These are phyloP conservation scores for Oceanodroma tethys DNA, from an alignment of 2,113 vertebrate species.

Conservation along the genomic window DNA sequence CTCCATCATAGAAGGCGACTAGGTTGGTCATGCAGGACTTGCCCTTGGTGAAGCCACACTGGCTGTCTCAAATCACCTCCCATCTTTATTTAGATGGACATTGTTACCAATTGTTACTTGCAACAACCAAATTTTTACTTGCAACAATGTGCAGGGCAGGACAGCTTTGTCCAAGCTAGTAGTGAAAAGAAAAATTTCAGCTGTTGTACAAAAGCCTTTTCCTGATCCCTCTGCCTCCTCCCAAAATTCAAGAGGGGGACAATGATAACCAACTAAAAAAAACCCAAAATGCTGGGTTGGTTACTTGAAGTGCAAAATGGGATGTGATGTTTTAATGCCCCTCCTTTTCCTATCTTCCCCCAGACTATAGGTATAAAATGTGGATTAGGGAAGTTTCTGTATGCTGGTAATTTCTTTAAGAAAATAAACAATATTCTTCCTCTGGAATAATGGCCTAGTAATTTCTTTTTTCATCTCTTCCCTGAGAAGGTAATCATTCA, in stretches of 20 bases:
- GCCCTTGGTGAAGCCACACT: no score
- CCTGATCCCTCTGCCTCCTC: not conserved
- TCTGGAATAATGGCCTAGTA: not conserved
- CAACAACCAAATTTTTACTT: not conserved
- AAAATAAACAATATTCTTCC: not conserved
- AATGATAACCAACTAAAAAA: not conserved
- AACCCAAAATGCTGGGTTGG: not conserved
- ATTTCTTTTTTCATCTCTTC: not conserved
- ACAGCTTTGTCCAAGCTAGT: not conserved
- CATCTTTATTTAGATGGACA: not conserved
- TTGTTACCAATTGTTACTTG: not conserved
- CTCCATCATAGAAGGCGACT: no score
- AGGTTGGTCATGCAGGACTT: no score
- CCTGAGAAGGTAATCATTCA: not conserved
- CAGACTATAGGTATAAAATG: not conserved
- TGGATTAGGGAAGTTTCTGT: not conserved
- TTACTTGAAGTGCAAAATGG: not conserved
- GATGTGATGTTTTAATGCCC: not conserved
- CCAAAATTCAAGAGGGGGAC: not conserved
- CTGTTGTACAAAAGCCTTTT: not conserved
- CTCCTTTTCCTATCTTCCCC: not conserved
- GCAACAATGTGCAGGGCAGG: not conserved
- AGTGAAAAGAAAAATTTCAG: not conserved
- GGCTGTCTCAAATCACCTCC: no score
- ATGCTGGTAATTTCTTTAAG: not conserved